Evolutionary conservation across 2,888 invertebrate genomes (phyloP).

Genomic region (Temnothorax unifasciatus): DNA sequence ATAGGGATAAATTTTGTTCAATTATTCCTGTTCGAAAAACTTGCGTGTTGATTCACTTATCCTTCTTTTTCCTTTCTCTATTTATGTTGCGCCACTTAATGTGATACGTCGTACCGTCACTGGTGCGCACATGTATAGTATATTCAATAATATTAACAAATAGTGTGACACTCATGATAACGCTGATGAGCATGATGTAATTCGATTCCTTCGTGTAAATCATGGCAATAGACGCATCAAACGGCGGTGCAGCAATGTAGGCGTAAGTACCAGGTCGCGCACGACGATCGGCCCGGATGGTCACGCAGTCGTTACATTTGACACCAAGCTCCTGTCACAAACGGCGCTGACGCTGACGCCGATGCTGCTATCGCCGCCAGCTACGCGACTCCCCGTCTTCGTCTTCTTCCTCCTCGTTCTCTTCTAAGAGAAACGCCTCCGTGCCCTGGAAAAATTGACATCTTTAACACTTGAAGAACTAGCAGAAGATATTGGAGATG

Average conservation of each 20-base stretch:
- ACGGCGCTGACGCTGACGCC: conserved; percentile 78
- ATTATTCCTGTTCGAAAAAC: conserved; percentile 78
- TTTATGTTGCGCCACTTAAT: conserved; percentile 67
- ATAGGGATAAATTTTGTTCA: conserved; percentile 84
- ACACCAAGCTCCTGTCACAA: conserved; percentile 78
- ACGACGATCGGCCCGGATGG: conserved; percentile 73
- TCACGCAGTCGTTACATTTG: conserved; percentile 75
- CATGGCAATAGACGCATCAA: conserved; percentile 76
- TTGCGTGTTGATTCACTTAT: conserved; percentile 74
- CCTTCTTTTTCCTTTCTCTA: conserved; percentile 62
- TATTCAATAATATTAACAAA: conserved; percentile 81
- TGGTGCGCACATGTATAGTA: conserved; percentile 47
- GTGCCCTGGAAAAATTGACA: conserved; percentile 76
- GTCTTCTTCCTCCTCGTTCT: conserved; percentile 95
- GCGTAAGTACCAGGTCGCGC: conserved; percentile 73
- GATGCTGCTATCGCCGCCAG: conserved; percentile 93
- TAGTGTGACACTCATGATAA: conserved; percentile 84
- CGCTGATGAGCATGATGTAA: conserved; percentile 76
- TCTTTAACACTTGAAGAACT: not conserved
- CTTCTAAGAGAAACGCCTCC: conserved; percentile 91
- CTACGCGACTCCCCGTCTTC: conserved; percentile 94
- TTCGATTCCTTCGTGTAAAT: conserved; percentile 75
- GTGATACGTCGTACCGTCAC: conserved; percentile 63
- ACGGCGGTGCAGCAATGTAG: conserved; percentile 74
- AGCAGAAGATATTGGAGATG: not conserved